Evolutionary conservation across 2,113 vertebrate species (phyloP), one percentile per base, ranked within the genome.

Genomic region (Meriones unguiculatus): DNA sequence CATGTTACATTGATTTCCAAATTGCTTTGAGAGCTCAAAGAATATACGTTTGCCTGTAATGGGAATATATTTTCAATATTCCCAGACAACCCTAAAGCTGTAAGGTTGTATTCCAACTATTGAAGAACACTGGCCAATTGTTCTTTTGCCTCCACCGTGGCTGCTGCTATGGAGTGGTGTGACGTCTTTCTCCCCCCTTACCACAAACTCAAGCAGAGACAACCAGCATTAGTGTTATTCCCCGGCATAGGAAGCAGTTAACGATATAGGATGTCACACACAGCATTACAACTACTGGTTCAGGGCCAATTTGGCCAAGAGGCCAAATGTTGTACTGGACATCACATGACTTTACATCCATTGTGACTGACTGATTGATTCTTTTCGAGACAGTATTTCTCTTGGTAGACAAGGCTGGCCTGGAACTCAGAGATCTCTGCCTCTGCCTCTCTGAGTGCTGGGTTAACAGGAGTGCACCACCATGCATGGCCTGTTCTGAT

Each of bases 151-250:
- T 62, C 85, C 24, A 20, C 7, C 86, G 70, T 64, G 14, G 4
- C 4, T n/a, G 22, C 22, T 86, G 54, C 87, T 41, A 35, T 17
- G 41, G 57, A 62, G 50, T 12, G 89, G 59, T 10, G 91, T 13
- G 28, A 89, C 54, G 25, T 52, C 85, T n/a, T 67, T 87, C 41
- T 81, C 28, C 77, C 35, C 57, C n/a, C 75, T 94, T 75, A 35
- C 73, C 5, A 81, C 20, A 52, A 38, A 81, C 86, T 77, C 77
- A 84, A 92, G 67, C 64, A 89, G 86, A 64, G 88, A 75, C 59
- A 97, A 57, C 64, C 59, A 59, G 90, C n/a, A 87, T 87, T 89
- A 67, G 92, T 95, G 95, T 94, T 95, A 80, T 64, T 78, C 89
- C 41, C 92, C 88, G 75, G 76, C 62, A 57, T 86, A 92, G 88